phyloP scores from a whole-genome alignment of 2,888 invertebrate genomes.

The Dicyrtoma fusca region DNA sequence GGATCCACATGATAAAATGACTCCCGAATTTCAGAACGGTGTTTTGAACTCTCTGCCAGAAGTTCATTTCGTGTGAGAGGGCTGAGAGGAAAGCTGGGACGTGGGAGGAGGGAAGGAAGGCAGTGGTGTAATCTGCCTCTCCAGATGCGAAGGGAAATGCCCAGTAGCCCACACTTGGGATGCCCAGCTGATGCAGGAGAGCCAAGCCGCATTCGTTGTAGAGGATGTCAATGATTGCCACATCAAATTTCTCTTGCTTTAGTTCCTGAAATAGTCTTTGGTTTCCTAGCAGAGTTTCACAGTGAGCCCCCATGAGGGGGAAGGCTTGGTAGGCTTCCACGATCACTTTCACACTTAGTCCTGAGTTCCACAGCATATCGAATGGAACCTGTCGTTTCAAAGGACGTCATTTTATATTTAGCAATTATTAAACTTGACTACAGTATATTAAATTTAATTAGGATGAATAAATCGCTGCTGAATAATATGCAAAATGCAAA shows the following conservation, averaged over 20 bases:
- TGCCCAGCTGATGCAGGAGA: slow-evolving; percentile 56
- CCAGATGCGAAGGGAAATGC: slow-evolving; percentile 58
- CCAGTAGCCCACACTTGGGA: slow-evolving; percentile 59
- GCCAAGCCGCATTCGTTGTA: slow-evolving; percentile 58
- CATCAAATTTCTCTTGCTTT: slow-evolving; percentile 53
- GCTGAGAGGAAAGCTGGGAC: slow-evolving; percentile 58
- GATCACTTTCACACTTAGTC: slow-evolving; percentile 54
- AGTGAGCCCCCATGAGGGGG: slow-evolving; percentile 56
- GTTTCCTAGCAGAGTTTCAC: slow-evolving; percentile 57
- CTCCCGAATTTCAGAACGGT: slow-evolving; percentile 55
- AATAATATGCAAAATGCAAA: too few species aligned
- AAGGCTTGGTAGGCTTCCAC: slow-evolving; percentile 56
- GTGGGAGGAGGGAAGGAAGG: slow-evolving; percentile 57
- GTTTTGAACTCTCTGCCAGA: slow-evolving; percentile 57
- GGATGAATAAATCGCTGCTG: too few species aligned
- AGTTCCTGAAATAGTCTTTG: slow-evolving; percentile 48
- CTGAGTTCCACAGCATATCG: slow-evolving; percentile 56
- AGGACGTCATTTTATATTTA: too few species aligned
- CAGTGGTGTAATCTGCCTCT: slow-evolving; percentile 58
- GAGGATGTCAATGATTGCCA: slow-evolving; percentile 58
- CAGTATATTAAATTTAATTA: too few species aligned
- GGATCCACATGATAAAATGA: slow-evolving; percentile 56
- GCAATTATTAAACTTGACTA: too few species aligned
- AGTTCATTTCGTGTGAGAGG: slow-evolving; percentile 57
- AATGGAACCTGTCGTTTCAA: slow-evolving; percentile 53